Conservation (phyloP, 2,113 vertebrate genomes). For the Coryphaenoides rupestris region DNA sequence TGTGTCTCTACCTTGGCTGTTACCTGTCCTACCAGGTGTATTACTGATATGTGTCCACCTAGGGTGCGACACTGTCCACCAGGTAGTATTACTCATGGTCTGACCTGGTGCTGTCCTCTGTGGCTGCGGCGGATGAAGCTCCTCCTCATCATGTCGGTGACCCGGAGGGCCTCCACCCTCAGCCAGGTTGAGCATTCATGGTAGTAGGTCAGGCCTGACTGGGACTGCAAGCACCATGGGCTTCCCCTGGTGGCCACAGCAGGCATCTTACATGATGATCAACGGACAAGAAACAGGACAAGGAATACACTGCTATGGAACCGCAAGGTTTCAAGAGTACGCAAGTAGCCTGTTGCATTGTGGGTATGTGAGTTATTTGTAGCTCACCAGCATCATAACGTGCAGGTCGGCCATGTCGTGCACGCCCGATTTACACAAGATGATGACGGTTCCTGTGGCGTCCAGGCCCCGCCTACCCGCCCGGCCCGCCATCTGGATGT, state of each 20-base stretch:
- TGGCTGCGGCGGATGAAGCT: slow-evolving; percentile 90
- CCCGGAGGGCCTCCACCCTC: slow-evolving; percentile 84
- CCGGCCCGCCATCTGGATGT: slow-evolving; percentile 90
- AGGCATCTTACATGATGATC: too few relatives aligned
- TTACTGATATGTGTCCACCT: too few relatives aligned
- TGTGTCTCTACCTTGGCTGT: too few relatives aligned
- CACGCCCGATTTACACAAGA: slow-evolving; percentile 84
- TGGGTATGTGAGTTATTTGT: too few relatives aligned
- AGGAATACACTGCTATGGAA: too few relatives aligned
- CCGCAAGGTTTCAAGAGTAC: too few relatives aligned
- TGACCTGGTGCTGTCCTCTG: slow-evolving; percentile 85
- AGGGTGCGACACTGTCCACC: too few relatives aligned
- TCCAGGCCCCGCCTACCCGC: slow-evolving; percentile 86
- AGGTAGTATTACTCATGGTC: not conserved
- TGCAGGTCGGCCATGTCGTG: slow-evolving; percentile 89
- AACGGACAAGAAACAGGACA: not conserved
- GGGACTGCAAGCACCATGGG: slow-evolving; percentile 86
- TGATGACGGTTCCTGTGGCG: slow-evolving; percentile 84
- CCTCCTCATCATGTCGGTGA: slow-evolving; percentile 92
- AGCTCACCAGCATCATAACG: slow-evolving; percentile 65
- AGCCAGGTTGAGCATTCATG: slow-evolving; percentile 93
- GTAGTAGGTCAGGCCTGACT: slow-evolving; percentile 91
- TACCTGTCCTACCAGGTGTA: too few relatives aligned
- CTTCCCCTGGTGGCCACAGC: slow-evolving; percentile 76
- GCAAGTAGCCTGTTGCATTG: too few relatives aligned